Base-by-base conservation (phyloP, 1,140 invertebrate species). In the Drosophila watanabei region DNA sequence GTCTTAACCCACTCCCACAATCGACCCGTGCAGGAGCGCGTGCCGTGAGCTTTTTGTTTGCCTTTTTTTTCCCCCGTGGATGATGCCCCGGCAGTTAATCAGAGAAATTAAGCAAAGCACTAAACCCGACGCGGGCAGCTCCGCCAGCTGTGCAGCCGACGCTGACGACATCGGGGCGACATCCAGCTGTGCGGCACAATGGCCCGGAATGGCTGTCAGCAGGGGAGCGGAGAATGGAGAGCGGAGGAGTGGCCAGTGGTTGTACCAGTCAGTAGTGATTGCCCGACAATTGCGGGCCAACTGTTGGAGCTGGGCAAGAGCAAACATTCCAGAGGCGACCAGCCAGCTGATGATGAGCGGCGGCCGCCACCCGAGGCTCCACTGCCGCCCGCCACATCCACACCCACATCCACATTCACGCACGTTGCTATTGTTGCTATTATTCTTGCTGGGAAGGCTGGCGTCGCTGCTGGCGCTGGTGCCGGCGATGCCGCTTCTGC, bases 51-150 rank as follows among this genome's bases (percentile, higher is more conserved):
- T 58, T 78, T 54, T 58, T 60, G 28, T 59, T 41, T 80, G 70
- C 41, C 48, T 64, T 62, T 32, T 75, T 60, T 41, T 68, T 18
- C 39, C 39, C 45, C 39, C 39, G 41, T 63, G 35, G 14, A 24
- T 56, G 54, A 24, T 56, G 54, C 58, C 54, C 66, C 48, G 61
- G 56, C 81, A 89, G 85, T 89, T 89, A 85, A 90, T 89, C 85
- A 79, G 68, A 76, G 75, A 89, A 85, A 84, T 89, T 89, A 89
- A 89, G 79, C 79, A 82, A 83, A 72, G 49, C 43, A 61, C 69
- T 61, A 72, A 72, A 43, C 35, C 37, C n/a, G 52, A 48, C 54
- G 72, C 46, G 45, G 48, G 68, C 48, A 49, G 66, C 43, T 45
- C 33, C 54, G 72, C 46, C 58, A 61, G 58, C 80, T 65, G 71